phyloP scores from a whole-genome alignment of 2,113 vertebrate species.

The Anoura caudifer region DNA sequence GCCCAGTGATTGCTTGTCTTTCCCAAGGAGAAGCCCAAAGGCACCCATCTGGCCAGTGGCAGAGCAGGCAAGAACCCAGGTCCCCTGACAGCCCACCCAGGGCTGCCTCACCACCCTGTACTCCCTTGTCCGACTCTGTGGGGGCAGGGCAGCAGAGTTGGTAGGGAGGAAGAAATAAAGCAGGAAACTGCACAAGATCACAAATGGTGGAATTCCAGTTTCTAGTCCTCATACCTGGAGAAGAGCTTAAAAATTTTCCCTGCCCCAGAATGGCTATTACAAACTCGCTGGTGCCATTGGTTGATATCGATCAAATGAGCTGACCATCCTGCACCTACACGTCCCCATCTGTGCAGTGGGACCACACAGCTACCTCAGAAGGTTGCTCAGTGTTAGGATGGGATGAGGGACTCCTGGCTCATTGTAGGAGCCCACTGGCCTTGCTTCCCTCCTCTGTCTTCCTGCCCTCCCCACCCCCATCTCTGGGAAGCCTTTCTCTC shows the following conservation, averaged over 20 bases:
- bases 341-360: background rate
- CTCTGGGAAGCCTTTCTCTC: background rate
- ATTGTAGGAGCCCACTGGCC: background rate
- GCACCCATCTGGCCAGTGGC: background rate
- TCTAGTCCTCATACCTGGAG: background rate
- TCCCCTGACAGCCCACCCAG: background rate
- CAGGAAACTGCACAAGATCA: background rate
- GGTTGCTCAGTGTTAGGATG: background rate
- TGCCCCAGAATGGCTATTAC: background rate
- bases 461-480: rapidly evolving
- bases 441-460: background rate
- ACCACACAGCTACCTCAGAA: background rate
- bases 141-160: background rate
- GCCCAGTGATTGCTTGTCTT: background rate
- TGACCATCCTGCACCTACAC: rapidly evolving
- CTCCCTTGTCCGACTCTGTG: background rate
- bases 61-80: background rate
- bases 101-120: background rate
- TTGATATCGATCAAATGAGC: rapidly evolving
- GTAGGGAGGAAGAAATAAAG: background rate
- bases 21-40: background rate
- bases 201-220: rapidly evolving
- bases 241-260: background rate
- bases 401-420: background rate
- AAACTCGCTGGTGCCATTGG: background rate